phyloP scores from a whole-genome alignment of 2,113 vertebrate species.

The Cisticola juncidis region DNA sequence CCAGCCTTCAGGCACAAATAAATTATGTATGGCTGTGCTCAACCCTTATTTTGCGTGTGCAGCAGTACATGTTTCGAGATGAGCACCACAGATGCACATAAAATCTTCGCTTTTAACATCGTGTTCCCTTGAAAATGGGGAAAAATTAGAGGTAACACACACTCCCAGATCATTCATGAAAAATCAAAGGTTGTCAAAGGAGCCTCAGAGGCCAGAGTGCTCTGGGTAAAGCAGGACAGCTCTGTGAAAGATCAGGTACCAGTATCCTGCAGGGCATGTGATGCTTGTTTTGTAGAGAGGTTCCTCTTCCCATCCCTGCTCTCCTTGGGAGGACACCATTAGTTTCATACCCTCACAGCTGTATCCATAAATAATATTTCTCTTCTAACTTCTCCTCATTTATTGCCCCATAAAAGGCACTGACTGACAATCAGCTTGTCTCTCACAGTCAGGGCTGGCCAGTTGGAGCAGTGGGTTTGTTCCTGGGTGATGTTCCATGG shows the following conservation, averaged over 20 bases:
- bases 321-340: not conserved
- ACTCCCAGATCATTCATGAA: not conserved
- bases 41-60: fast-evolving
- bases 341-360: not conserved
- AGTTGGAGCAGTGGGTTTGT: not conserved
- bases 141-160: not conserved
- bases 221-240: not conserved
- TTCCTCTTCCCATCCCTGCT: not conserved
- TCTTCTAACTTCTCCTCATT: not conserved
- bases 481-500: not conserved
- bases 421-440: not conserved
- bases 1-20: not conserved
- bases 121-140: not conserved
- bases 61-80: not conserved
- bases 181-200: not conserved
- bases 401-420: not conserved
- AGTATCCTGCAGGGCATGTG: not conserved
- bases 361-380: not conserved
- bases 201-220: not conserved
- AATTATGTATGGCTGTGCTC: not conserved
- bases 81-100: not conserved
- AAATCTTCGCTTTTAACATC: not conserved
- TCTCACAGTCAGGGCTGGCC: not conserved
- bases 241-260: not conserved
- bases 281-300: not conserved